Base-by-base conservation (phyloP, 2,113 vertebrate genomes). In the Periophthalmus modestus region DNA sequence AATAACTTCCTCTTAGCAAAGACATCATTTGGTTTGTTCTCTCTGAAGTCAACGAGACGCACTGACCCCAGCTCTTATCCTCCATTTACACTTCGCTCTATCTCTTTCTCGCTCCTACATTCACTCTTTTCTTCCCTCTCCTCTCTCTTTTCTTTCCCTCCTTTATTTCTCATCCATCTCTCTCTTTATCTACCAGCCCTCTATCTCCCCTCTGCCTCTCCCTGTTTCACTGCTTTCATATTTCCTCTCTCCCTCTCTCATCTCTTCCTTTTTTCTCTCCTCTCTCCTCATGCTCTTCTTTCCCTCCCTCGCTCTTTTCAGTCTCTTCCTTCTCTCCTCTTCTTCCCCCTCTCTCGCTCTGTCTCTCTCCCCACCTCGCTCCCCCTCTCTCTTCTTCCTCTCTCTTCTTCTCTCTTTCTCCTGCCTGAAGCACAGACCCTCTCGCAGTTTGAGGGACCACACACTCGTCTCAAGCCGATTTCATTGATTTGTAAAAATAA, bases 1-100 rank as follows among this genome's bases (percentile, higher is more conserved):
- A 96, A 97, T 99, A 96, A 96, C 96, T 98, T 95, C 96, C 95
- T 94, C 94, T 95, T 94, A 95, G 96, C 95, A 95, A 96, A 97
- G 96, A 97, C 96, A 97, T 97, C 95, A 97, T 96, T 96, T 96
- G 97, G 95, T 95, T 97, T 3, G 46, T 47, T 12, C 5, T 2
- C 14, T 16, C 48, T 15, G 15, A 39, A 39, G 36, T 39, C 28
- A 28, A 9, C 7, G 5, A 39, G 36, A 39, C 36, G 36, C 36
- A 7, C 36, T 39, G 36, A 39, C 36, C 36, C 36, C 36, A 9
- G 2, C 50, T 23, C 55, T 57, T 13, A 10, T 13, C 12, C 55
- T 57, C 55, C 3, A 9, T 23, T 13, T 13, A 21, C 21, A 9
- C n/a, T 12, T 23, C 54, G 7, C 54, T 23, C 54, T 16, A 5